Evolutionary conservation across 2,797 vertebrate species (phyloP), one percentile per base, ranked within the genome.

Genomic region (Margarornis squamiger): DNA sequence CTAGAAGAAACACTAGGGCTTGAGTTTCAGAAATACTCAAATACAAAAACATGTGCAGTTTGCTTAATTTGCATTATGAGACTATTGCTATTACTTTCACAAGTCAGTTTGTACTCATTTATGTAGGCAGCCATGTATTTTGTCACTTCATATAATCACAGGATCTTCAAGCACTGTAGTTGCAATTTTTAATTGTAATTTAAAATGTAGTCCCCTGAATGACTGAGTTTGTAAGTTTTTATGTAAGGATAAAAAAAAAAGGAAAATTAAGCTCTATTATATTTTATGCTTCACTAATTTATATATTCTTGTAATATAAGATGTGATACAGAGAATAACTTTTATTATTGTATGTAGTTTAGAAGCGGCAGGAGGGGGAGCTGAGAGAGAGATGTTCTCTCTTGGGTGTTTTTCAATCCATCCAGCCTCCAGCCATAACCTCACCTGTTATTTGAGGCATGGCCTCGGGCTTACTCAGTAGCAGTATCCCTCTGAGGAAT

Each of bases 281-380:
- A 83, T 93, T 87, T 87, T 87, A 88, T 77, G 86, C 83, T 96
- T 95, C 57, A 80, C 57, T 95, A 93, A 95, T 77, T 95, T 95
- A 41, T 95, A 79, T 68, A 20, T 78, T 91, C 19, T 34, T 70
- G 51, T 83, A 81, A 78, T 67, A 54, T 27, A 68, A 77, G 49
- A 93, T 73, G 66, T 73, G 76, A 93, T 83, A 39, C 36, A 88
- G 48, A 68, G 57, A 92, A 62, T 78, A 89, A 54, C 30, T 59
- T 88, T 45, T 81, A 51, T 52, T 86, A 19, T 39, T 75, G 14
- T 75, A 17, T 8, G 36, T 30, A 65, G 49, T 79, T 81, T 30
- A 51, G 43, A 38, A 77, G 61, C 62, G 52, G 49, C 54, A 87
- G 86, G 71, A 91, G 8, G 5, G 5, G 57, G 48, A 82, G 61